These are phyloP conservation scores for Erithacus rubecula DNA, from an alignment of 2,797 vertebrate species.

Conservation along the genomic window DNA sequence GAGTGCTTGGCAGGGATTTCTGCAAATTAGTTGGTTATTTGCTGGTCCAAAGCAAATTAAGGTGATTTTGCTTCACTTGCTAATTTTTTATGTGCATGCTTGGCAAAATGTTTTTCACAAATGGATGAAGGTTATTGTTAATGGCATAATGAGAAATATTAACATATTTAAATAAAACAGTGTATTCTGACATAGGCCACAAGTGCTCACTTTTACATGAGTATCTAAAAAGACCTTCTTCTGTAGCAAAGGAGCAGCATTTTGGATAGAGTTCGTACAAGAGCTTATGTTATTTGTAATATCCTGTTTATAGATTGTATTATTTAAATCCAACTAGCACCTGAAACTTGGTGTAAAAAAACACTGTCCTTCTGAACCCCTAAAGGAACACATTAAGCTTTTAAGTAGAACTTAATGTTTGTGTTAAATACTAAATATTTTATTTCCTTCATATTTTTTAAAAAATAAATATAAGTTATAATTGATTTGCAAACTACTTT, in stretches of 20 bases:
- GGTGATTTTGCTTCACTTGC: constrained; percentile 95
- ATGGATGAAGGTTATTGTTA: constrained; percentile 87
- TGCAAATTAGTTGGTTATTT: constrained; percentile 94
- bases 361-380: background rate
- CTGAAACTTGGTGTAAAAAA: background rate
- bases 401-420: background rate
- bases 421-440: background rate
- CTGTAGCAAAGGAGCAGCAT: constrained; percentile 13
- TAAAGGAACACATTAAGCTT: background rate
- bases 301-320: background rate
- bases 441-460: background rate
- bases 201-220: constrained; percentile 54
- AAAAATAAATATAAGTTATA: background rate
- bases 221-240: constrained; percentile 40
- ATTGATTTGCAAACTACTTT: background rate
- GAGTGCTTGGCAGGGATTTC: constrained; percentile 90
- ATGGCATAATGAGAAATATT: constrained; percentile 89
- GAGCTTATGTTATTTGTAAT: background rate
- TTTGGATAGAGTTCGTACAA: constrained; percentile 30
- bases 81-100: constrained; percentile 96
- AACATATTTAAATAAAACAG: constrained; percentile 85
- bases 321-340: background rate
- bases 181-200: constrained; percentile 72
- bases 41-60: constrained; percentile 97
- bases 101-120: constrained; percentile 93